Evolutionary conservation across 2,113 vertebrate species (phyloP).

Genomic region (Coptodon rendalli): DNA sequence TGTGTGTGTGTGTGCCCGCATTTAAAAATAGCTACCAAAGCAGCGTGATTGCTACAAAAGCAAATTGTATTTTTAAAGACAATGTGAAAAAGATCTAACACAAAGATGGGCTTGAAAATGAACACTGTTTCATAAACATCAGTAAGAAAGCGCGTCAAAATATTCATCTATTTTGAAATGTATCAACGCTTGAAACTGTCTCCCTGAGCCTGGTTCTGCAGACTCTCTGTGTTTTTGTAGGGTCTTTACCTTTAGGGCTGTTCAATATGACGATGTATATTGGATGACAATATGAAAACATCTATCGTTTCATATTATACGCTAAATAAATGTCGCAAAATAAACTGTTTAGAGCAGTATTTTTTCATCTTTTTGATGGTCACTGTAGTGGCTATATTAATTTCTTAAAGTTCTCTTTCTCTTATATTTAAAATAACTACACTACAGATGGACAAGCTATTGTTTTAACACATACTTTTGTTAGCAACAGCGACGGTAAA

Average conservation of each 20-base stretch:
- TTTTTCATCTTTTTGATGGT: too few species aligned
- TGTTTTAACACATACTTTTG: too few species aligned
- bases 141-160: background rate
- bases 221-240: background rate
- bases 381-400: too few species aligned
- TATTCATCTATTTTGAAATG: background rate
- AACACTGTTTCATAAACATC: background rate
- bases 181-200: background rate
- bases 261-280: background rate
- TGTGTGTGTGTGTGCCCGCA: background rate
- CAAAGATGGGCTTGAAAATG: background rate
- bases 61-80: slow-evolving; percentile 4
- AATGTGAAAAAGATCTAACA: background rate
- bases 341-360: too few species aligned
- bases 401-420: too few species aligned
- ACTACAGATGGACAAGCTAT: too few species aligned
- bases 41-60: slow-evolving; percentile 23
- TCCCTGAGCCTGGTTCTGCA: background rate
- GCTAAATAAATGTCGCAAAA: background rate
- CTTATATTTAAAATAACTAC: too few species aligned
- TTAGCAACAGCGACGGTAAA: too few species aligned
- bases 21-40: slow-evolving; percentile 42
- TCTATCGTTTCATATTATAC: background rate
- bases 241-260: background rate
- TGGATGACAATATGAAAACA: background rate